Evolutionary conservation across 2,888 invertebrate species (phyloP), one percentile per base, ranked within the genome.

Genomic region (Xestobium rufovillosum): DNA sequence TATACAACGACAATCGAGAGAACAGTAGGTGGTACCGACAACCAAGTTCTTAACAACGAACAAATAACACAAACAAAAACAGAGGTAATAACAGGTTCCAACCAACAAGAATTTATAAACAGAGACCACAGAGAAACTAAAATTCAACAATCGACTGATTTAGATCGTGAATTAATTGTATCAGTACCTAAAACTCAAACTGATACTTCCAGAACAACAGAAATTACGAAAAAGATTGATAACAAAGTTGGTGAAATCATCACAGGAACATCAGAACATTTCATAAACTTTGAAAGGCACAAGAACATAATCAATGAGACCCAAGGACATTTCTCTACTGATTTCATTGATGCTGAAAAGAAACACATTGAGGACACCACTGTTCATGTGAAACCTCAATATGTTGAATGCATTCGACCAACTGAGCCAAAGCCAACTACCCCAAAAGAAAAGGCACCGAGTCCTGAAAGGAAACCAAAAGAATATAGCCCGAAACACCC

Each of bases 251-350:
- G 43, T 11, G 42, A 40, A 14, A 30, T 40, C 8, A 44, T 45
- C 23, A 47, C 50, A 26, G 26, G 33, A 1, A 28, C 31, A 3
- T 48, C 31, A 10, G 48, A 55, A 23, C 44, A 52, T 16, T 56
- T 57, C 40, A 49, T 57, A 17, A 47, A 49, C 17, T 44, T 44
- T 3, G 57, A 57, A 44, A 45, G 47, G 8, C 44, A 49, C 31
- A 42, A 38, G 8, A 37, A 45, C 26, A 49, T 46, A 6, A 42
- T 38, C 19, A 23, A 37, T 16, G 33, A 14, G 11, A 30, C 29
- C 10, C 19, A 41, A 42, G 15, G 19, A 28, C 28, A 11, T 9
- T 9, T 9, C 16, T 16, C 29, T 10, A 32, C 12, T n/a, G n/a
- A n/a, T n/a, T n/a, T n/a, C n/a, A n/a, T n/a, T 4, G 28, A 36